These are phyloP conservation scores for Tadarida brasiliensis DNA, from an alignment of 2,797 vertebrate species.

Conservation along the genomic window DNA sequence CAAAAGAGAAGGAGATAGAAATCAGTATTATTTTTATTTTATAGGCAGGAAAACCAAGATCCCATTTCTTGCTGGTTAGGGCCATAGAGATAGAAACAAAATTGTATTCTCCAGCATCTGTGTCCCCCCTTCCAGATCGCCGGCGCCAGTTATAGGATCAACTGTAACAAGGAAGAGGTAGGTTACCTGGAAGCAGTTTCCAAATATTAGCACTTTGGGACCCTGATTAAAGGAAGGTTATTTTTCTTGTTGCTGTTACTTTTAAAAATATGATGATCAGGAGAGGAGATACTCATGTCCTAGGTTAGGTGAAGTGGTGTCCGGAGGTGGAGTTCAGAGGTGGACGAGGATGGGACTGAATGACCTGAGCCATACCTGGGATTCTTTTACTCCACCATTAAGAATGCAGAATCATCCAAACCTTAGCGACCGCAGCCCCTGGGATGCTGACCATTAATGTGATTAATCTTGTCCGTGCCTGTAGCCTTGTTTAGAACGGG, in stretches of 20 bases:
- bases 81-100: background rate
- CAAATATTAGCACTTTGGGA: background rate
- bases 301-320: background rate
- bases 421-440: background rate
- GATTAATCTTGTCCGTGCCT: background rate
- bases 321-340: background rate
- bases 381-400: background rate
- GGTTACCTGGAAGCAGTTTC: background rate
- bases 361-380: background rate
- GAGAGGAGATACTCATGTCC: background rate
- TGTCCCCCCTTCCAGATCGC: background rate
- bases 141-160: background rate
- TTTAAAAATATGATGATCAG: background rate
- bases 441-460: background rate
- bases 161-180: background rate
- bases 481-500: constrained; percentile 65
- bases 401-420: background rate
- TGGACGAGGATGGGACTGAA: background rate
- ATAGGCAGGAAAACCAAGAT: background rate
- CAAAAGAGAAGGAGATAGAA: background rate
- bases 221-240: background rate
- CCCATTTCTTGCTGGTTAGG: background rate
- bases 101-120: background rate
- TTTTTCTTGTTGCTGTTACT: background rate
- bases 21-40: background rate